phyloP scores from a whole-genome alignment of 1,140 invertebrate species.

The Hypsibius dujardini region DNA sequence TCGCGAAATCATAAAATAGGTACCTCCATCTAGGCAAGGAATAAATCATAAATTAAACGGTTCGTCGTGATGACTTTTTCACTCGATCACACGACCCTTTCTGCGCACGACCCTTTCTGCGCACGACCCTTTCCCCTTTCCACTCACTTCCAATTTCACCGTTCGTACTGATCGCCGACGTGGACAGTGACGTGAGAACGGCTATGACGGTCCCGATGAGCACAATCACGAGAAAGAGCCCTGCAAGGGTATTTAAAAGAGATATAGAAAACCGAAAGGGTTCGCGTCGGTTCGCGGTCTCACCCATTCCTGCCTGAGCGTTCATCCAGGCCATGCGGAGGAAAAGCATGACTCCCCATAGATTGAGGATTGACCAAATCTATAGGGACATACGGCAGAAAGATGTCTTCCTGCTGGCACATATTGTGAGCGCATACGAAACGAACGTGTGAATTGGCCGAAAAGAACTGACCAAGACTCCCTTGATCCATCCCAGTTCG shows the following conservation, averaged over 20 bases:
- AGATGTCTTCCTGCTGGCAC: too few relatives aligned
- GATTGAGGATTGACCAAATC: slow-evolving; percentile 57
- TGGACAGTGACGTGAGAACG: slow-evolving; percentile 38
- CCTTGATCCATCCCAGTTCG: slow-evolving; percentile 80
- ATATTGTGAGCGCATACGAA: too few relatives aligned
- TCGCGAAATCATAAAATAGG: slow-evolving; percentile 89
- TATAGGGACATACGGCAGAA: slow-evolving; percentile 22
- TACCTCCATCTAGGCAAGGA: slow-evolving; percentile 54
- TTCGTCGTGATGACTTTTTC: too few relatives aligned
- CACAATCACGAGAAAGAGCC: slow-evolving; percentile 31
- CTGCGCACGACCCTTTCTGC: too few relatives aligned
- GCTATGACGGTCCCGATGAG: slow-evolving; percentile 34
- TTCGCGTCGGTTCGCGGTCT: slow-evolving; percentile 24
- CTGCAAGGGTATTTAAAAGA: slow-evolving; percentile 7
- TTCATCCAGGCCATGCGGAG: slow-evolving; percentile 44
- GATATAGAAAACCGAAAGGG: slow-evolving; percentile 10
- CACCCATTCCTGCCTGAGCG: slow-evolving; percentile 50
- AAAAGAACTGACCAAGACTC: slow-evolving; percentile 55
- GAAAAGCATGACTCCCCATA: slow-evolving; percentile 48
- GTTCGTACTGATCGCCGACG: slow-evolving; percentile 41
- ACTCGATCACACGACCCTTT: not conserved
- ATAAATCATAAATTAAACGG: too few relatives aligned
- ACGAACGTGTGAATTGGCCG: too few relatives aligned
- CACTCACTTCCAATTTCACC: slow-evolving; percentile 38
- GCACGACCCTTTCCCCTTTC: not conserved